These are phyloP conservation scores for Drosophila monieri DNA, from an alignment of 2,888 invertebrate genomes.

Conservation along the genomic window DNA sequence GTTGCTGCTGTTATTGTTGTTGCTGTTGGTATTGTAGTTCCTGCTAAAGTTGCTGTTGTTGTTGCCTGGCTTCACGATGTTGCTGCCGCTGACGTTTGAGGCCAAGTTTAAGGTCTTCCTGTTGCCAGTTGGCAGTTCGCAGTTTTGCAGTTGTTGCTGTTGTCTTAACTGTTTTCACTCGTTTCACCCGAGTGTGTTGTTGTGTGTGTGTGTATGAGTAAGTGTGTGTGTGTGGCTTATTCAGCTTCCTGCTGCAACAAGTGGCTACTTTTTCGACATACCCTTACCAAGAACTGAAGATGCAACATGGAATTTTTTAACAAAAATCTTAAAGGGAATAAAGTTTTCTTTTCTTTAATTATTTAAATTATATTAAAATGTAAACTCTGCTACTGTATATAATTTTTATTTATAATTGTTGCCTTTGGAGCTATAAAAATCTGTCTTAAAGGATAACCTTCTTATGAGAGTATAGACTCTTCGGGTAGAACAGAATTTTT, in stretches of 20 bases:
- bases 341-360: neutral
- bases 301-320: neutral
- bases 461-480: conserved; percentile 21
- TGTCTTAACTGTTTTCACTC: conserved; percentile 77
- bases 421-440: too few species aligned
- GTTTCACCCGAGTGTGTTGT: conserved; percentile 49
- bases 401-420: too few species aligned
- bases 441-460: too few species aligned
- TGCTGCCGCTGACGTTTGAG: conserved; percentile 70
- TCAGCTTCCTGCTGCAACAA: conserved; percentile 61
- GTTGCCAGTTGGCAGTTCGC: conserved; percentile 71
- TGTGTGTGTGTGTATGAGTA: conserved; percentile 42
- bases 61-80: conserved; percentile 65
- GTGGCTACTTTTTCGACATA: conserved; percentile 66
- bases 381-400: too few species aligned
- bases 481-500: neutral
- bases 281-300: conserved; percentile 37
- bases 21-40: conserved; percentile 26
- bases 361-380: too few species aligned
- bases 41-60: conserved; percentile 34
- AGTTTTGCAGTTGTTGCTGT: conserved; percentile 51
- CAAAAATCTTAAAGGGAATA: neutral
- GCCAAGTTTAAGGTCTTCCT: conserved; percentile 79
- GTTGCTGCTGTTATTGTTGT: conserved; percentile 35
- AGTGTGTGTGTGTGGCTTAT: conserved; percentile 67